phyloP scores from a whole-genome alignment of 2,888 invertebrate species.

The Himalopsyche tibetana region DNA sequence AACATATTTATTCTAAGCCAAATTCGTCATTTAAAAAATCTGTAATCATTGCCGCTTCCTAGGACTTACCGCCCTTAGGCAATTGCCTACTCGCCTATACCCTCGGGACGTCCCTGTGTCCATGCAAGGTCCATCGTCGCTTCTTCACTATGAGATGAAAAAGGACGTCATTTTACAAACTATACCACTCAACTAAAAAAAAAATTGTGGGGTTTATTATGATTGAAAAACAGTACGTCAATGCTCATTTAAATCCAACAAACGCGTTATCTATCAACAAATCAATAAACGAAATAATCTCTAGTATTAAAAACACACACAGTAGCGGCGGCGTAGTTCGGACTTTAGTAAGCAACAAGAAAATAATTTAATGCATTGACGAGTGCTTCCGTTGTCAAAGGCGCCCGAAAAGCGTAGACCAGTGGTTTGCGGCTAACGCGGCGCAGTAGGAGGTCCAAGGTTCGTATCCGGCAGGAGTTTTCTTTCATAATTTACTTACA shows the following conservation, averaged over 20 bases:
- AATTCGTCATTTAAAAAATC: no score
- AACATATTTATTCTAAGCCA: no score
- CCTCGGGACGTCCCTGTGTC: no score
- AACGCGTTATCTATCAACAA: not conserved
- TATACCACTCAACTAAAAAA: no score
- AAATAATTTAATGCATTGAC: conserved; percentile 25
- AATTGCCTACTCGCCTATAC: no score
- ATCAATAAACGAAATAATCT: not conserved
- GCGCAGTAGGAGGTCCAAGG: conserved; percentile 55
- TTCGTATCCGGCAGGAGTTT: conserved; percentile 48
- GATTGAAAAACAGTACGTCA: not conserved
- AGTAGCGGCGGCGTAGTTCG: conserved; percentile 29
- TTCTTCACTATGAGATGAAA: no score
- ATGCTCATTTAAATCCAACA: not conserved
- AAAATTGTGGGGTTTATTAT: no score
- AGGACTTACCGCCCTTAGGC: no score
- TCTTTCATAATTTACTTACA: conserved; percentile 16
- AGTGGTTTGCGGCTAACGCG: conserved; percentile 46
- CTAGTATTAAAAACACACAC: conserved; percentile 24
- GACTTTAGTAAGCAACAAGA: not conserved
- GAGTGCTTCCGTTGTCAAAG: conserved; percentile 34
- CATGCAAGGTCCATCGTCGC: no score
- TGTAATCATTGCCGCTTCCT: no score
- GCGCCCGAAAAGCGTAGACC: conserved; percentile 37
- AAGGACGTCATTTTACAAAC: no score